Conservation (phyloP, 2,888 invertebrate species). For the Cephus sareptanus region DNA sequence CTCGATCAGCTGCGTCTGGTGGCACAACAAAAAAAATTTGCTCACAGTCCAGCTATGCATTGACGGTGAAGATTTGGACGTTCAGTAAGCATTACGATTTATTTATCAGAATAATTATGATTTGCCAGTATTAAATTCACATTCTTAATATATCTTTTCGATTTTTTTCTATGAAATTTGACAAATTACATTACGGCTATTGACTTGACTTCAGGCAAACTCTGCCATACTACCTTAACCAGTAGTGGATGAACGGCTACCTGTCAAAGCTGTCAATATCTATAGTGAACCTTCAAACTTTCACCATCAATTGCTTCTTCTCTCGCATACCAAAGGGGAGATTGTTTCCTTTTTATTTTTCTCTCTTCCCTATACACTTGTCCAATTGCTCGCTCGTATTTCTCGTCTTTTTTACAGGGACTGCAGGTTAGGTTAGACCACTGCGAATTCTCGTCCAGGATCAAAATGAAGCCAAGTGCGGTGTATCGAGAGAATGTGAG, state of each 20-base stretch:
- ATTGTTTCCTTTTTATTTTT: slow-evolving; percentile 37
- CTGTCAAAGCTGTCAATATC: not conserved
- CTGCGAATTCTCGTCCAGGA: not conserved
- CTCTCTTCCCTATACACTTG: slow-evolving; percentile 29
- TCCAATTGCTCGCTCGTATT: slow-evolving; percentile 22
- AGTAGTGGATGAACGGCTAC: slow-evolving; percentile 24
- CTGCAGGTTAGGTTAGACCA: not conserved
- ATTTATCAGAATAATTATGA: too few relatives aligned
- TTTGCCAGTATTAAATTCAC: too few relatives aligned
- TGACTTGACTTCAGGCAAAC: too few relatives aligned
- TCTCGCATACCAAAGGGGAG: slow-evolving; percentile 53
- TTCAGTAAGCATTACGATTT: too few relatives aligned
- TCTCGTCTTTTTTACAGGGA: not conserved
- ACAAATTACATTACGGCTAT: too few relatives aligned
- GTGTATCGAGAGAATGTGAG: not conserved
- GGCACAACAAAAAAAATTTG: too few relatives aligned
- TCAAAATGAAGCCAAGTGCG: not conserved
- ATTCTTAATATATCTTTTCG: too few relatives aligned
- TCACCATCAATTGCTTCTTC: slow-evolving; percentile 35
- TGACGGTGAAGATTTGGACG: too few relatives aligned
- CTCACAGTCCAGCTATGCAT: too few relatives aligned
- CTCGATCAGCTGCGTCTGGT: too few relatives aligned
- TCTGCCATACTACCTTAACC: slow-evolving; percentile 12
- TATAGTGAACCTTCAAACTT: slow-evolving; percentile 41
- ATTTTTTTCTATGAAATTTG: too few relatives aligned